These are phyloP conservation scores for Drosophila putrida DNA, from an alignment of 2,888 invertebrate species.

Conservation along the genomic window DNA sequence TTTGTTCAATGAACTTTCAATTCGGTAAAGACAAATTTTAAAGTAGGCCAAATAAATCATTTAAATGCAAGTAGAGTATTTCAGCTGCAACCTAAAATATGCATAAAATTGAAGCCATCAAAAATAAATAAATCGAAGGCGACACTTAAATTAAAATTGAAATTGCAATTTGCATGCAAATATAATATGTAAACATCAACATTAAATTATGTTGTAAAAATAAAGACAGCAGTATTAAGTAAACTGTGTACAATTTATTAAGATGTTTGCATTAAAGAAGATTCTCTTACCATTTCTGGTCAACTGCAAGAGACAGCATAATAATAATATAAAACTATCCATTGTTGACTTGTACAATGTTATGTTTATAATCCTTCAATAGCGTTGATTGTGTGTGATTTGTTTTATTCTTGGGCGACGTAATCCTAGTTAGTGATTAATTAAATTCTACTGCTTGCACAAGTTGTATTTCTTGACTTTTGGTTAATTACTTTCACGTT, in stretches of 20 bases:
- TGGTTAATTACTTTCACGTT: constrained; percentile 38
- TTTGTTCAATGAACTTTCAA: neutral
- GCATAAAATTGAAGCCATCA: neutral
- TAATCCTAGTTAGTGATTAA: constrained; percentile 55
- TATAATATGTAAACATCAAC: neutral
- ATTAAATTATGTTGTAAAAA: neutral
- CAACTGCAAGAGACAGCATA: constrained; percentile 67
- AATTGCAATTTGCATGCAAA: neutral
- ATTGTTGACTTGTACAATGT: constrained; percentile 47
- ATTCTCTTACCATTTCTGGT: constrained; percentile 70
- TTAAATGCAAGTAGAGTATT: neutral
- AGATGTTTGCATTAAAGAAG: neutral
- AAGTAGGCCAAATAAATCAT: neutral
- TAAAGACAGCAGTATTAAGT: neutral
- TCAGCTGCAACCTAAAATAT: neutral
- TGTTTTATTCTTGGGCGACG: constrained; percentile 21
- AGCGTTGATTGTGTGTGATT: constrained; percentile 21
- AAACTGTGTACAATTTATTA: neutral
- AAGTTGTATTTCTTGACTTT: constrained; percentile 23
- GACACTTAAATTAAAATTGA: neutral
- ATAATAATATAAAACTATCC: constrained; percentile 75
- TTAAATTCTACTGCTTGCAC: constrained; percentile 23
- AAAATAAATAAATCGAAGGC: neutral
- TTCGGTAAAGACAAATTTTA: neutral
- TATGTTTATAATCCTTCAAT: constrained; percentile 30